phyloP scores from a whole-genome alignment of 2,888 invertebrate genomes.

The Notodonta ziczac region DNA sequence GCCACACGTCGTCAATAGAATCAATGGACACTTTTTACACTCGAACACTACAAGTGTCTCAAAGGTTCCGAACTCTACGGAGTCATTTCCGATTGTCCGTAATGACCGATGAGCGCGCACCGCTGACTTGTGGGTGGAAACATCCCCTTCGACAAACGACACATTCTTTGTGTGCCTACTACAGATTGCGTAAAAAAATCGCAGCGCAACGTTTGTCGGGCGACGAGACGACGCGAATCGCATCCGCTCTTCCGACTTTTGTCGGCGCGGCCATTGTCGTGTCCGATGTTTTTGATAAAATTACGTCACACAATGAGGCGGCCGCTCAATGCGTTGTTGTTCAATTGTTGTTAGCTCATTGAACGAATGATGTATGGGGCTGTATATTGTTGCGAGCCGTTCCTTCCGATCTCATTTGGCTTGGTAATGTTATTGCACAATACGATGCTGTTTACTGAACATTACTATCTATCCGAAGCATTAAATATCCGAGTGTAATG shows the following conservation, averaged over 20 bases:
- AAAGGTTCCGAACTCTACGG: conserved; percentile 70
- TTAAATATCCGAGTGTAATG: conserved; percentile 19
- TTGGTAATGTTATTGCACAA: conserved; percentile 66
- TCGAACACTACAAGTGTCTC: conserved; percentile 64
- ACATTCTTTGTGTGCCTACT: conserved; percentile 53
- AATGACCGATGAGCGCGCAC: conserved; percentile 75
- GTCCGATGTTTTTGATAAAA: conserved; percentile 83
- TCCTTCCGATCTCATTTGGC: conserved; percentile 74
- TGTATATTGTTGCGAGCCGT: conserved; percentile 54
- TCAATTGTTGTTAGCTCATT: conserved; percentile 79
- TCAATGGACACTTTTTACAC: conserved; percentile 48
- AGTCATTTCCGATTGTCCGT: conserved; percentile 79
- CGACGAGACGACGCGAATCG: conserved; percentile 78
- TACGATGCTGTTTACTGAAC: conserved; percentile 62
- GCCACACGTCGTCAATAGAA: conserved; percentile 46
- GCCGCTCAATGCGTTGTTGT: conserved; percentile 77
- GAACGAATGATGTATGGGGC: conserved; percentile 76
- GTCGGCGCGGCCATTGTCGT: conserved; percentile 74
- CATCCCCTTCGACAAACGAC: conserved; percentile 77
- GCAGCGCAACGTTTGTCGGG: conserved; percentile 67
- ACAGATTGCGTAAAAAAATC: conserved; percentile 74
- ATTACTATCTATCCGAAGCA: conserved; percentile 49
- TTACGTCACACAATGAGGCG: conserved; percentile 77
- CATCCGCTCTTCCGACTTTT: conserved; percentile 84
- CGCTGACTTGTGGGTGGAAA: conserved; percentile 82